These are phyloP conservation scores for Cassiopea andromeda DNA, from an alignment of 30 jellyfish, hydroid and myxozoan genomes.

Conservation along the genomic window DNA sequence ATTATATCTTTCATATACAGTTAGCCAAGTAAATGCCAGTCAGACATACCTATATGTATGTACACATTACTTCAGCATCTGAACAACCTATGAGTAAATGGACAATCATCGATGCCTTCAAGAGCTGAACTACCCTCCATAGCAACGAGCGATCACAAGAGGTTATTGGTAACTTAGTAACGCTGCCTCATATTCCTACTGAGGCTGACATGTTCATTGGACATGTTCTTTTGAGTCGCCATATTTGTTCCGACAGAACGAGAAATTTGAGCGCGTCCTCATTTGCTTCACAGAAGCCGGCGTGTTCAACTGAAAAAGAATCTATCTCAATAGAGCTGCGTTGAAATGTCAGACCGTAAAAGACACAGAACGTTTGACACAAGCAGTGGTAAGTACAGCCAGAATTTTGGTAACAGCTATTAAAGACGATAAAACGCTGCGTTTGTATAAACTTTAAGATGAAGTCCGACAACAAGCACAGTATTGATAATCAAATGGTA, in stretches of 20 bases:
- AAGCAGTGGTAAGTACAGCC: background rate
- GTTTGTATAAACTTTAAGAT: too few relatives aligned
- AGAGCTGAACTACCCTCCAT: background rate
- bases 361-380: slow-evolving; percentile 51
- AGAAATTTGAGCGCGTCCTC: background rate
- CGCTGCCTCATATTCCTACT: slow-evolving; percentile 4
- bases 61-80: too few relatives aligned
- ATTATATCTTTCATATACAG: background rate
- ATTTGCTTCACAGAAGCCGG: background rate
- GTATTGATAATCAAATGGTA: too few relatives aligned
- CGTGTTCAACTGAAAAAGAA: background rate
- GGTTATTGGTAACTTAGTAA: slow-evolving; percentile 23
- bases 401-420: background rate
- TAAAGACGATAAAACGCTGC: background rate
- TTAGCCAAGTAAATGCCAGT: too few relatives aligned
- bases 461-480: too few relatives aligned
- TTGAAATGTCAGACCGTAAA: slow-evolving; percentile 32
- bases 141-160: slow-evolving; percentile 25
- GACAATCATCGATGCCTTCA: background rate
- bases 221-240: too few relatives aligned
- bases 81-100: background rate
- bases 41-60: too few relatives aligned
- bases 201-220: background rate
- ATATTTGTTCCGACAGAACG: too few relatives aligned
- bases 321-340: background rate